Evolutionary conservation across 2,797 vertebrate species (phyloP), one percentile per base, ranked within the genome.

Genomic region (Percopsis omiscomaycus): DNA sequence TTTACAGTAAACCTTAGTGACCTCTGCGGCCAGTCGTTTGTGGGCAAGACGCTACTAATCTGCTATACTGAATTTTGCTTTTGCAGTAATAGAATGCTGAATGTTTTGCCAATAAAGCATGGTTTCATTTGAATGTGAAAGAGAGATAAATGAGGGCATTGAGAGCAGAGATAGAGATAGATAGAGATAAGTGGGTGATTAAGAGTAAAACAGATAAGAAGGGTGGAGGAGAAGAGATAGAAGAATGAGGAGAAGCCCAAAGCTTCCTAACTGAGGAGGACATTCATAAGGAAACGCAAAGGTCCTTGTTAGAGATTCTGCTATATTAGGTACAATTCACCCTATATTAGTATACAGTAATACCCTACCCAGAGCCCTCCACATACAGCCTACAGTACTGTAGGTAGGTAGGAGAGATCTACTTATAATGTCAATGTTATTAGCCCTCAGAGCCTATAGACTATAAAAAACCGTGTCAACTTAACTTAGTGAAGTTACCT

Each of bases 281-380:
- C 63, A 73, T 83, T 77, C 81, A 80, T 84, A 74, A 75, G 62
- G 73, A 60, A 27, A 56, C 42, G 30, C 61, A 66, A 74, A 10
- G 73, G 74, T 65, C 59, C 79, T 79, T 69, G 60, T 76, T 82
- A 81, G 29, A 56, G 60, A 59, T 79, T 78, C 48, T 74, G 68
- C 76, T 50, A 32, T 1, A 12, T 75, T 22, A 27, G 58, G 63
- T 73, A 79, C 56, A 56, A 22, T 49, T 29, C 55, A 44, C n/a
- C 32, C 42, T 52, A 16, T 3, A 22, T 11, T 29, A 48, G 61
- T 61, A 46, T 12, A 32, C 64, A 71, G 9, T 68, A 42, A 60
- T 68, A 71, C 63, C 12, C 28, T 15, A 1, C 49, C 53, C 47
- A 42, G 68, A 58, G 28, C 46, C 12, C 27, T 51, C 30, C 51